Evolutionary conservation across 2,113 vertebrate genomes (phyloP).

Genomic region (Eclectus roratus): DNA sequence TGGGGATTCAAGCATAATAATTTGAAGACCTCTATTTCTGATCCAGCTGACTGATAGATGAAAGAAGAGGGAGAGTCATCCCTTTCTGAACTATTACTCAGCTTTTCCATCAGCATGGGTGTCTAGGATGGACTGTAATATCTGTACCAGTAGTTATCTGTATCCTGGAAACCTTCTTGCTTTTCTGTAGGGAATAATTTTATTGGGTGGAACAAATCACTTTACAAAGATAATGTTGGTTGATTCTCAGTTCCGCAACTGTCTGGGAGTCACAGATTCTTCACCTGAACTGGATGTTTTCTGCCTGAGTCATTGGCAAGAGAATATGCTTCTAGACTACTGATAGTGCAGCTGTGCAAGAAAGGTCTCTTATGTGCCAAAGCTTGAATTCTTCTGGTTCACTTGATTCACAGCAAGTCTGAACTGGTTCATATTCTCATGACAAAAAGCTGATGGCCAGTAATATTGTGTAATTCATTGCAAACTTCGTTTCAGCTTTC

Average conservation of each 20-base stretch:
- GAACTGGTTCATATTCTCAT: background rate
- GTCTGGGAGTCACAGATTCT: background rate
- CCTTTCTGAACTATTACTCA: background rate
- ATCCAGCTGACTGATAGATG: background rate
- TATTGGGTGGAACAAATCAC: background rate
- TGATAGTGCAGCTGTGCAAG: background rate
- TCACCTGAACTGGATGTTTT: background rate
- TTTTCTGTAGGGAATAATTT: background rate
- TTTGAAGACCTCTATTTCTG: background rate
- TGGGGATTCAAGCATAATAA: background rate
- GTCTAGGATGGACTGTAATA: background rate
- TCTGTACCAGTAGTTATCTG: background rate
- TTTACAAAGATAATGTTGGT: background rate
- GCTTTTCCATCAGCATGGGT: background rate
- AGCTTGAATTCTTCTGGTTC: background rate
- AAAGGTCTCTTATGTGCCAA: background rate
- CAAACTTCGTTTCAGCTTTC: background rate
- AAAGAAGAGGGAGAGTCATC: background rate
- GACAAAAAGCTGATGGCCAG: background rate
- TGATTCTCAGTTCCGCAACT: background rate
- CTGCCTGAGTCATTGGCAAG: background rate
- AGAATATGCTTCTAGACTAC: background rate
- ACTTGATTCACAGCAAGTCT: background rate
- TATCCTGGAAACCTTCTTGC: background rate
- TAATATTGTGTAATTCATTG: background rate